Percentiles rank a stretch among this genome's conserved stretches.
Evolutionary conservation across 2,113 vertebrate genomes (phyloP).

Genomic region (Lepus europaeus): DNA sequence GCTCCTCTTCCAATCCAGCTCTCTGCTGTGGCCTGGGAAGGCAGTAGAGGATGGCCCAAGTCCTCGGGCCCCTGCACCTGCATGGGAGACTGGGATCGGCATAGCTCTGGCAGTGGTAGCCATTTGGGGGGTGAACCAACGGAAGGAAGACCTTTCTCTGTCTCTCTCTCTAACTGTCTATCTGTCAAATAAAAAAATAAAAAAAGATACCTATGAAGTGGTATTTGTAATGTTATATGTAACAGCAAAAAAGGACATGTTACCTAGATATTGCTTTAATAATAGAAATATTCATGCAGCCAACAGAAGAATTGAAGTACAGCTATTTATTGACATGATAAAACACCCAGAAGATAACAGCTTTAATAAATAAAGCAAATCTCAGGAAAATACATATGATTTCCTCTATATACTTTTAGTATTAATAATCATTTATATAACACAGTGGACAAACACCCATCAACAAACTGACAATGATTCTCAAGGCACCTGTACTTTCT

Average conservation of each 20-base stretch:
- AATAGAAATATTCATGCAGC: neutral
- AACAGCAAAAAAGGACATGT: slow-evolving; percentile 11
- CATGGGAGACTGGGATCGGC: too few species aligned
- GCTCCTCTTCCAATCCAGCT: too few species aligned
- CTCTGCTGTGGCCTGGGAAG: too few species aligned
- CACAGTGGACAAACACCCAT: neutral
- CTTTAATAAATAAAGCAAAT: slow-evolving; percentile 4
- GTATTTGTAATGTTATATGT: neutral
- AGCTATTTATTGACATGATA: neutral
- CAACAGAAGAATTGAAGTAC: neutral
- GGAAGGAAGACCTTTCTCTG: too few species aligned
- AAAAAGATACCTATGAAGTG: neutral
- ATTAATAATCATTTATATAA: neutral
- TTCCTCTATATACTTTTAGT: neutral
- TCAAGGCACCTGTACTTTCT: neutral
- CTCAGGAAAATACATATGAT: neutral
- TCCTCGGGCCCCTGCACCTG: too few species aligned
- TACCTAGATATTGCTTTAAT: neutral
- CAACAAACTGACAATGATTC: neutral
- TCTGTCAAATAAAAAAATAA: too few species aligned
- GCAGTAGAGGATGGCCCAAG: too few species aligned
- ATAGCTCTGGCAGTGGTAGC: too few species aligned
- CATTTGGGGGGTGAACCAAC: too few species aligned
- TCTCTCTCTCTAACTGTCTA: too few species aligned
- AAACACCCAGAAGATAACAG: neutral